Evolutionary conservation across 2,888 invertebrate genomes (phyloP), one percentile per base, ranked within the genome.

Genomic region (Lithophane socia): DNA sequence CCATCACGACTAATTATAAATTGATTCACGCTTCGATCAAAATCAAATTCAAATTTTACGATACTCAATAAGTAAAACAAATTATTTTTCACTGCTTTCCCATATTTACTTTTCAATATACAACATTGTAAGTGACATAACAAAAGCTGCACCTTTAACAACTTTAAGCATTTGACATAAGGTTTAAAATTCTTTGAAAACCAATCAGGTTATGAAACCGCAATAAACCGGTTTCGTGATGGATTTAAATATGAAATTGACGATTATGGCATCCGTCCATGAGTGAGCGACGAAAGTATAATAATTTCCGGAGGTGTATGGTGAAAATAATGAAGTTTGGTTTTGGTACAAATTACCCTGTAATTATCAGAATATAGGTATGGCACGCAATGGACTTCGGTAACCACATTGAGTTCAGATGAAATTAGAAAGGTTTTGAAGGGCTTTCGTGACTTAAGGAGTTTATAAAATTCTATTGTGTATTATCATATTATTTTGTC

Each of bases 251-350:
- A 84, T 71, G 70, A 88, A 86, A 88, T 82, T 87, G 81, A 73
- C 80, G 82, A 86, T 86, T 88, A 82, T 83, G 75, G 84, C 84
- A 82, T 85, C 83, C 83, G 83, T 80, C 83, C 83, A 87, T 81
- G 79, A 80, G 66, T 79, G 82, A 87, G 75, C 85, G 87, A 90
- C 82, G 87, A 90, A 91, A 91, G 86, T 88, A 86, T 87, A 86
- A 88, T 87, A 68, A 88, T 90, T 90, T 91, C 91, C 91, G 87
- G 79, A 75, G 83, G 63, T 74, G 87, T 86, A 88, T 80, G 86
- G 75, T 83, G 82, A 80, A 87, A 87, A 90, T 91, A 86, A 90
- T 89, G 85, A 89, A 88, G 86, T 90, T 88, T 87, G 87, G 82
- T 88, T 88, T 84, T 68, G 71, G 61, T 60, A 58, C 12, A 76